A percentile compares a stretch with the other conserved stretches of the same genome.
Evolutionary conservation across 2,113 vertebrate genomes (phyloP).

Genomic region (Heterochromis multidens): DNA sequence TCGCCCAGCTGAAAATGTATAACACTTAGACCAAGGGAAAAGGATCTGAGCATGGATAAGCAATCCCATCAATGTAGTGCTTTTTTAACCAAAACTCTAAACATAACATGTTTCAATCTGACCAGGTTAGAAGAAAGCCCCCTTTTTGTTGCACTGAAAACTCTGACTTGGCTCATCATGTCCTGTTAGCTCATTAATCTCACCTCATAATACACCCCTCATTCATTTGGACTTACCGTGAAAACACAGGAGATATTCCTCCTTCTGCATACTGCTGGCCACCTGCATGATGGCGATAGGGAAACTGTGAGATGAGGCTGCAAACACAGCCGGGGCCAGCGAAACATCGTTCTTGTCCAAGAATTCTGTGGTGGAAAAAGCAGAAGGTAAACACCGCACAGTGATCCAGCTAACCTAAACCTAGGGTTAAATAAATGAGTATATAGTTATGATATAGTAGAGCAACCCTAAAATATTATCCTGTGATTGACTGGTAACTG

Average conservation of each 20-base stretch:
- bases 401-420: not conserved
- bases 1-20: not conserved
- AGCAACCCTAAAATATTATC: not conserved
- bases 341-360: slow-evolving; percentile 97
- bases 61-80: too few species aligned
- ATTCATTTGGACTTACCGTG: slow-evolving; percentile 79
- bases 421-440: too few species aligned
- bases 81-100: too few species aligned
- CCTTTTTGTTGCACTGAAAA: not conserved
- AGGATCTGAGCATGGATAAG: too few species aligned
- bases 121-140: not conserved
- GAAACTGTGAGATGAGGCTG: slow-evolving; percentile 91
- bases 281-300: slow-evolving; percentile 96
- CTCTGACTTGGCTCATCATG: not conserved
- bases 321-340: slow-evolving; percentile 90
- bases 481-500: not conserved
- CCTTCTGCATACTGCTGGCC: slow-evolving; percentile 87
- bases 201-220: not conserved
- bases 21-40: not conserved
- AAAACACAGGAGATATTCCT: slow-evolving; percentile 97
- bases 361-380: slow-evolving; percentile 80
- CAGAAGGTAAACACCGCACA: not conserved
- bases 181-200: not conserved
- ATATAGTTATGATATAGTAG: too few species aligned
- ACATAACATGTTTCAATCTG: not conserved